phyloP scores from a whole-genome alignment of 2,888 invertebrate species.

The Coleophora flavipennella region DNA sequence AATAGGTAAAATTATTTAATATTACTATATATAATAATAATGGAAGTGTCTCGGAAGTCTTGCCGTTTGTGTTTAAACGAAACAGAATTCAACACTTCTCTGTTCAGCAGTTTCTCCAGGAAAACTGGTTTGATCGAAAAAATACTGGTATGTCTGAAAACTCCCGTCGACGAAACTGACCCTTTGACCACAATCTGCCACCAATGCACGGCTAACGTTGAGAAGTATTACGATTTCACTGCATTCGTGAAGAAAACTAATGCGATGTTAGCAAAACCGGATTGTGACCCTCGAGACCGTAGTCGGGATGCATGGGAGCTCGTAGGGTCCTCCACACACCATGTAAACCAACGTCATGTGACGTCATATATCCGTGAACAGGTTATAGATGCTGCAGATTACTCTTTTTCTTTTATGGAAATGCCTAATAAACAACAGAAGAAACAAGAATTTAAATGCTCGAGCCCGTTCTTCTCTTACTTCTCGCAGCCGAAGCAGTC shows the following conservation, averaged over 20 bases:
- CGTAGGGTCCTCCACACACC: conserved; percentile 8
- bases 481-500: conserved; percentile 42
- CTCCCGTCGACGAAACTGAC: conserved; percentile 48
- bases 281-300: conserved; percentile 22
- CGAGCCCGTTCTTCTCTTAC: conserved; percentile 56
- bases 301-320: conserved; percentile 18
- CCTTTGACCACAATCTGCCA: conserved; percentile 46
- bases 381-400: conserved; percentile 42
- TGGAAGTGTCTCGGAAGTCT: conserved; percentile 44
- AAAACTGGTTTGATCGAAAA: conserved; percentile 47
- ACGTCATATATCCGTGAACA: conserved; percentile 48
- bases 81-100: conserved; percentile 50
- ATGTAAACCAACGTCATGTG: conserved; percentile 31
- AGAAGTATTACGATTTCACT: conserved; percentile 50
- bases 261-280: conserved; percentile 20
- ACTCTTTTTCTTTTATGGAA: conserved; percentile 53
- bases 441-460: conserved; percentile 31
- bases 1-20: conserved; percentile 1
- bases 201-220: conserved; percentile 50
- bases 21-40: conserved; percentile 16
- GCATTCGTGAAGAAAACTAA: conserved; percentile 45
- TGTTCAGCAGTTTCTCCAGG: conserved; percentile 43
- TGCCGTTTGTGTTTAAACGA: conserved; percentile 53
- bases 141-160: conserved; percentile 46
- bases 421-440: conserved; percentile 36